Evolutionary conservation across 2,888 invertebrate genomes (phyloP).

Genomic region (Merodon equestris): DNA sequence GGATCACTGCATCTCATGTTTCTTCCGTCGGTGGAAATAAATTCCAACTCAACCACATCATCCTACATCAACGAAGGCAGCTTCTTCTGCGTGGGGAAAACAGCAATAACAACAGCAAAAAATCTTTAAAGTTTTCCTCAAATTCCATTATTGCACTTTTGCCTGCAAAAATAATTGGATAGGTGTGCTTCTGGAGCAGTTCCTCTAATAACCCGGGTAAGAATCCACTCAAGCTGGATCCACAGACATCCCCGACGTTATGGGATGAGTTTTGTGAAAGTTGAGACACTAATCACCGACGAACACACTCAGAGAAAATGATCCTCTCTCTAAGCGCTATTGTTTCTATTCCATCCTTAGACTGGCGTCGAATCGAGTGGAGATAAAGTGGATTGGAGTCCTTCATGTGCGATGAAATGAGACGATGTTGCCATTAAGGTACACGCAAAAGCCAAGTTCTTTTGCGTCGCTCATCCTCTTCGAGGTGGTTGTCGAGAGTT

Average conservation of each 20-base stretch:
- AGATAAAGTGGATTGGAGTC: slow-evolving; percentile 30
- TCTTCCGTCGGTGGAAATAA: slow-evolving; percentile 39
- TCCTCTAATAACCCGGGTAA: slow-evolving; percentile 51
- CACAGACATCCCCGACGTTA: slow-evolving; percentile 26
- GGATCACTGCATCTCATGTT: slow-evolving; percentile 45
- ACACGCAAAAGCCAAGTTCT: slow-evolving; percentile 55
- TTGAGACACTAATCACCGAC: slow-evolving; percentile 66
- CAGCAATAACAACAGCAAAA: slow-evolving; percentile 11
- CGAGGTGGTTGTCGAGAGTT: too few species aligned
- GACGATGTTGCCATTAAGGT: slow-evolving; percentile 22
- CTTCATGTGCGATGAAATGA: too few species aligned
- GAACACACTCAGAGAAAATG: slow-evolving; percentile 35
- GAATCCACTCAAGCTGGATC: slow-evolving; percentile 48
- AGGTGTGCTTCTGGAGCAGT: slow-evolving; percentile 45
- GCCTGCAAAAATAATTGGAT: slow-evolving; percentile 60
- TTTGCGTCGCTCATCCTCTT: slow-evolving; percentile 12
- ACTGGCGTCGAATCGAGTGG: too few species aligned
- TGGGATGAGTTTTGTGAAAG: slow-evolving; percentile 58
- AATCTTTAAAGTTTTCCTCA: slow-evolving; percentile 54
- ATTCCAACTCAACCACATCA: slow-evolving; percentile 63
- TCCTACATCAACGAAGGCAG: slow-evolving; percentile 26
- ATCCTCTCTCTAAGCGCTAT: slow-evolving; percentile 22
- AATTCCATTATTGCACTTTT: slow-evolving; percentile 67
- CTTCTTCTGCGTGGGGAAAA: slow-evolving; percentile 17
- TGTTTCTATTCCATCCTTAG: too few species aligned